Percentiles rank a stretch among this genome's conserved stretches.
Conservation (phyloP, 2,113 vertebrate species). For the Thalassoma bifasciatum region DNA sequence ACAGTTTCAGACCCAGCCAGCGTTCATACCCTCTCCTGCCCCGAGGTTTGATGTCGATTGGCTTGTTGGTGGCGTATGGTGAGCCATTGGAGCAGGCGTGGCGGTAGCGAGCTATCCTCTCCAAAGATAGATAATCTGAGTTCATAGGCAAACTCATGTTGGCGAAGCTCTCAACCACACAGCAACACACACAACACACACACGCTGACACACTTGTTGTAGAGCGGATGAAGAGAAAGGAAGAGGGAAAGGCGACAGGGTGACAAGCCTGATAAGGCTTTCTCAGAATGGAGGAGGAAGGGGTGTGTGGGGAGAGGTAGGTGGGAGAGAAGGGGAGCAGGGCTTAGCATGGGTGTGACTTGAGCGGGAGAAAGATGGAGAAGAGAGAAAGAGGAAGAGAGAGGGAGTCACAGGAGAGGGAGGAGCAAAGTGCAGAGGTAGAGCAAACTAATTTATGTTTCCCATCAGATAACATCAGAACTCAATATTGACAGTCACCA, state of each 20-base stretch:
- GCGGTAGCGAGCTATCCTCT: conserved; percentile 88
- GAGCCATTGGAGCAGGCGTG: conserved; percentile 89
- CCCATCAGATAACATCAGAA: conserved; percentile 26
- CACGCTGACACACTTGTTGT: conserved; percentile 22
- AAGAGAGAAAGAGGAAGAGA: conserved; percentile 23
- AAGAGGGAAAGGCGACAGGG: conserved; percentile 11
- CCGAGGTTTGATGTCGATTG: conserved; percentile 94
- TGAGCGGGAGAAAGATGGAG: conserved; percentile 29
- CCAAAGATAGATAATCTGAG: conserved; percentile 88
- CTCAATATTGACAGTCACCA: conserved; percentile 3
- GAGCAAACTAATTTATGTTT: conserved; percentile 51
- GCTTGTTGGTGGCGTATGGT: conserved; percentile 93
- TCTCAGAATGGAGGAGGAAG: conserved; percentile 1
- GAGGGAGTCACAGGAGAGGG: conserved; percentile 42
- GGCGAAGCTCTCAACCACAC: not conserved
- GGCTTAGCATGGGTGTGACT: conserved; percentile 58
- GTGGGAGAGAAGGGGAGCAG: conserved; percentile 20
- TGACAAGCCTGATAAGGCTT: conserved; percentile 40
- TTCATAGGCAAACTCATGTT: conserved; percentile 92
- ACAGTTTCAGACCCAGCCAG: conserved; percentile 30
- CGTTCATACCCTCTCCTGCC: conserved; percentile 88
- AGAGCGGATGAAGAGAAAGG: conserved; percentile 14
- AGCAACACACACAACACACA: not conserved
- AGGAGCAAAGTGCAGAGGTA: conserved; percentile 62
- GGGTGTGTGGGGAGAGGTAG: not conserved